Evolutionary conservation across 2,888 invertebrate species (phyloP).

Genomic region (Emesis furor): DNA sequence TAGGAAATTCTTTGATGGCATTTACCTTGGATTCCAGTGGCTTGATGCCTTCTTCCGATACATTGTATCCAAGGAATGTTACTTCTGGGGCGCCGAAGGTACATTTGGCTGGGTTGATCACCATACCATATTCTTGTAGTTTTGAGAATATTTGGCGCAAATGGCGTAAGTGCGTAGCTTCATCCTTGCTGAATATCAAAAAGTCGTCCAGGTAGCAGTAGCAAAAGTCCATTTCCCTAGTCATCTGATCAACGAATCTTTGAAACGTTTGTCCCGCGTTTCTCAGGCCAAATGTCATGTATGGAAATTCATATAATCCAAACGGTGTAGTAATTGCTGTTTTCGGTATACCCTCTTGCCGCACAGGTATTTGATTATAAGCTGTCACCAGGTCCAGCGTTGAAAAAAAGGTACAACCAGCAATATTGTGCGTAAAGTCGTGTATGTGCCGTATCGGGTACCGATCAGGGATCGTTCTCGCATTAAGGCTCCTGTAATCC

Average conservation of each 20-base stretch:
- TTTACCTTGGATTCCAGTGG: slow-evolving; percentile 34
- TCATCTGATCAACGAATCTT: slow-evolving; percentile 74
- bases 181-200: slow-evolving; percentile 28
- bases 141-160: background rate
- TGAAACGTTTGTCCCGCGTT: slow-evolving; percentile 1
- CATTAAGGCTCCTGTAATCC: slow-evolving; percentile 77
- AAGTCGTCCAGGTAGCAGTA: slow-evolving; percentile 13
- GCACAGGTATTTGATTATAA: slow-evolving; percentile 81
- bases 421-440: slow-evolving; percentile 19
- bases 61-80: slow-evolving; percentile 72
- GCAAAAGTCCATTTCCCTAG: slow-evolving; percentile 74
- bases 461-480: slow-evolving; percentile 70
- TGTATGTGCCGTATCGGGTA: slow-evolving; percentile 77
- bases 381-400: slow-evolving; percentile 65
- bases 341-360: slow-evolving; percentile 72
- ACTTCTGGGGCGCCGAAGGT: slow-evolving; percentile 36
- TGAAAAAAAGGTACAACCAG: slow-evolving; percentile 4
- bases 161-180: background rate
- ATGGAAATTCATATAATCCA: background rate
- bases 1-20: slow-evolving; percentile 42
- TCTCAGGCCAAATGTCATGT: background rate
- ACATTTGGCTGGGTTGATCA: background rate
- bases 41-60: slow-evolving; percentile 62
- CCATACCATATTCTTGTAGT: background rate
- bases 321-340: slow-evolving; percentile 64